These are phyloP conservation scores for Aproaerema taeniolella DNA, from an alignment of 2,888 invertebrate genomes.

Conservation along the genomic window DNA sequence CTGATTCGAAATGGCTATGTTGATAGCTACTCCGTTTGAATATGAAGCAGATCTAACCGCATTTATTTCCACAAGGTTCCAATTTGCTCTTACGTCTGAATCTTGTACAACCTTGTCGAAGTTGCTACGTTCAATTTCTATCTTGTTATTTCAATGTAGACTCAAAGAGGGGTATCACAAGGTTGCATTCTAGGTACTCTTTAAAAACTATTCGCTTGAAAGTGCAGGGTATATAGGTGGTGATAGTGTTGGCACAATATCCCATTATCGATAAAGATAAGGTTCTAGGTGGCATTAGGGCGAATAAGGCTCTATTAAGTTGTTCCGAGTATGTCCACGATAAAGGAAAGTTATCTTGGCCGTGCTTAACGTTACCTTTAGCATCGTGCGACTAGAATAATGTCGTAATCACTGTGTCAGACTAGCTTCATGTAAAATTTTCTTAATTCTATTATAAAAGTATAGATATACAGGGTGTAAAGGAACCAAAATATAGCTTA, in stretches of 20 bases:
- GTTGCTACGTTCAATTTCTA: slow-evolving; percentile 11
- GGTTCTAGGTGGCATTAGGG: slow-evolving; percentile 48
- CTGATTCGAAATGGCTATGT: slow-evolving; percentile 42
- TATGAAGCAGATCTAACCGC: slow-evolving; percentile 41
- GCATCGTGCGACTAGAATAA: too few relatives aligned
- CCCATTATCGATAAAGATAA: slow-evolving; percentile 60
- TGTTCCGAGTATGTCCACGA: slow-evolving; percentile 33
- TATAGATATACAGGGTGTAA: too few relatives aligned
- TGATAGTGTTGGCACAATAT: slow-evolving; percentile 51
- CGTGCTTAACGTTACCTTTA: slow-evolving; percentile 4
- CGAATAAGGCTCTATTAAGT: slow-evolving; percentile 55
- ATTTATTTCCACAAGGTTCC: slow-evolving; percentile 43
- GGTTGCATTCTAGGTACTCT: slow-evolving; percentile 18
- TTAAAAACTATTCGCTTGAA: slow-evolving; percentile 15
- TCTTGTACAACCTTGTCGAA: slow-evolving; percentile 39
- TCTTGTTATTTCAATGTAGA: slow-evolving; percentile 15
- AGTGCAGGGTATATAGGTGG: slow-evolving; percentile 26
- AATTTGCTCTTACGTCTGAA: slow-evolving; percentile 40
- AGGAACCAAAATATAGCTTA: too few relatives aligned
- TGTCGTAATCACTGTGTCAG: too few relatives aligned
- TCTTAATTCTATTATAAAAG: too few relatives aligned
- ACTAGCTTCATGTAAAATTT: too few relatives aligned
- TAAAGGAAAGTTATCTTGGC: slow-evolving; percentile 19
- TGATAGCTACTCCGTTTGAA: slow-evolving; percentile 50
- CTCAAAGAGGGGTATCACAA: slow-evolving; percentile 1